phyloP scores from a whole-genome alignment of 1,140 invertebrate genomes.

The Drosophila grimshawi region DNA sequence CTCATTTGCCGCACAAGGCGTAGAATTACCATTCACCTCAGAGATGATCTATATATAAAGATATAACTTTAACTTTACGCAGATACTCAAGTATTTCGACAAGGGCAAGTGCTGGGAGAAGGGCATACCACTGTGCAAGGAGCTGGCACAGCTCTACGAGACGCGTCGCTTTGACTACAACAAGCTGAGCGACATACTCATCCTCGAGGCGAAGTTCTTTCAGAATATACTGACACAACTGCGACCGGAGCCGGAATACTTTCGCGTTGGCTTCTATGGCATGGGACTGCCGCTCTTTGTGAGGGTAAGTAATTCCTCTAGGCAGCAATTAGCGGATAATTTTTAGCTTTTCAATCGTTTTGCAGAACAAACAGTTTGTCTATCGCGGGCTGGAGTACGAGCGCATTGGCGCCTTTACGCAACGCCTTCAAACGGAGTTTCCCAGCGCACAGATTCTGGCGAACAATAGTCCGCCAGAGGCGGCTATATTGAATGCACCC shows the following conservation, averaged over 20 bases:
- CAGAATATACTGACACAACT: conserved; percentile 95
- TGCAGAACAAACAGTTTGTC: conserved; percentile 97
- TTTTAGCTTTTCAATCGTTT: conserved; percentile 25
- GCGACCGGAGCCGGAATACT: conserved; percentile 97
- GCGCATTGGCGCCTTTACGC: conserved; percentile 96
- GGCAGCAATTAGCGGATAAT: not conserved
- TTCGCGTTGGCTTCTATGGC: conserved; percentile 98
- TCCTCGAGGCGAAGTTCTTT: conserved; percentile 94
- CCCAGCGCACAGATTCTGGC: conserved; percentile 95
- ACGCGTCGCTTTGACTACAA: conserved; percentile 95
- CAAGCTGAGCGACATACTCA: conserved; percentile 93
- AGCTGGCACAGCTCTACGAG: conserved; percentile 95
- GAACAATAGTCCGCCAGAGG: conserved; percentile 95
- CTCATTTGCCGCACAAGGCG: too few species aligned
- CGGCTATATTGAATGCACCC: conserved; percentile 92
- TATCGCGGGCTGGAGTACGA: conserved; percentile 98
- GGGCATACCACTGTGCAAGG: conserved; percentile 96
- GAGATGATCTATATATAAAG: too few species aligned
- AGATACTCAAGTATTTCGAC: conserved; percentile 96
- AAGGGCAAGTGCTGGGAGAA: conserved; percentile 99
- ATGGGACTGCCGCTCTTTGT: conserved; percentile 97
- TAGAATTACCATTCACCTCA: too few species aligned
- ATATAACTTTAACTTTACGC: too few species aligned
- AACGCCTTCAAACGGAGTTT: conserved; percentile 96
- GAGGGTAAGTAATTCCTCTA: conserved; percentile 88